Base-by-base conservation (phyloP, 2,797 vertebrate species). In the Syngnathus rostellatus region DNA sequence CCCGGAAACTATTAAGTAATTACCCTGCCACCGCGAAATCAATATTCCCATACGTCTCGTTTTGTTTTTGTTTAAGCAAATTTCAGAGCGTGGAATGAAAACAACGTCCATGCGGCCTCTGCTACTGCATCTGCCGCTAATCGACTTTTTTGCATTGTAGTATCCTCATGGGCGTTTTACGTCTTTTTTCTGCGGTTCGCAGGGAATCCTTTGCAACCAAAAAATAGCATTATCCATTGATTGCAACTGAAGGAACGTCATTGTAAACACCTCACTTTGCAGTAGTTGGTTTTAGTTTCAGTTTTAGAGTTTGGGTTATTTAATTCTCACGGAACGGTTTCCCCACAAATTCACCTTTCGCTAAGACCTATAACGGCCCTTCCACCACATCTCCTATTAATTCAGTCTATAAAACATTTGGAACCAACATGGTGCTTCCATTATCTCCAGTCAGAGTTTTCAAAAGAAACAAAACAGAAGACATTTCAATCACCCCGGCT, bases 71-170 rank as follows among this genome's bases (percentile, higher is more conserved):
- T 46, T 46, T 48, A 5, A 68, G 67, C 43, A 72, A 79, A 80
- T 72, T 67, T 66, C 72, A 67, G 43, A 74, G 74, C 65, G 63
- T 59, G 69, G 79, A 76, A 62, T 66, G 37, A 57, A 70, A 78
- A 65, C 59, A 87, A 57, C 21, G 80, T 87, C 86, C 89, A 84
- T 89, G 91, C 91, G 87, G 89, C 91, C 91, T 92, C 89, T 92
- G 92, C 93, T 94, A 92, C 92, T 92, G 90, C 85, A 88, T 87
- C 88, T 92, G 91, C 93, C 94, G 92, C 92, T 95, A 91, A 71
- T 88, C 85, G 82, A 43, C 21, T 0, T 11, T 23, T 62, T 60
- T 41, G 38, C 38, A 6, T 59, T 57, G 25, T 8, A 37, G 84
- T 88, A 87, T 87, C 68, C 64, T 80, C 83, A 90, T 82, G 84